Base-by-base conservation (phyloP, 2,797 vertebrate species). In the Poeciliopsis turneri region DNA sequence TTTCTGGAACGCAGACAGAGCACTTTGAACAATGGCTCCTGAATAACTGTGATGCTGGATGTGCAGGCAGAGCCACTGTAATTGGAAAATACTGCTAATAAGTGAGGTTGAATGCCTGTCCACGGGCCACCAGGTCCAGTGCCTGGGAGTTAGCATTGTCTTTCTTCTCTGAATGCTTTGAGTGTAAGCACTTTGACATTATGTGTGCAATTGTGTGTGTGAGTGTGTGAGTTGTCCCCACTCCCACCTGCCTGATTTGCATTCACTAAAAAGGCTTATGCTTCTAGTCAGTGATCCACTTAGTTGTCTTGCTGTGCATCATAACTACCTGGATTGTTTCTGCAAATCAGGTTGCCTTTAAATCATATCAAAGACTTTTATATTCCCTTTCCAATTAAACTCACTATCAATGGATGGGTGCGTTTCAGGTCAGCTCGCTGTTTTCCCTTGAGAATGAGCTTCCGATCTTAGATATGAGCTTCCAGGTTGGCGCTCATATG, bases 11-110 rank as follows among this genome's bases (percentile, higher is more conserved):
- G 75, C 45, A 23, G 57, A 33, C 86, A 33, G 61, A 76, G 81
- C 81, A 61, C 74, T 79, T 43, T 0, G 78, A 85, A 93, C 90
- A 93, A 90, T 90, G 55, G 81, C 61, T 75, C 47, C 78, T 68
- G 79, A 86, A 89, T 82, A 82, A 86, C 75, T 16, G 41, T 85
- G 86, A 85, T 4, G 16, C 74, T 82, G 82, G 80, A 78, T 81
- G 78, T 86, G 80, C 81, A 83, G 80, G 78, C 82, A 68, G 76
- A 74, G 82, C 72, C 76, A 45, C 66, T 55, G 80, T 87, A 91
- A 92, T 90, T 92, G 83, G 83, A 87, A 88, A 85, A 85, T 70
- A 70, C 82, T 80, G 82, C 85, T 92, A 91, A 90, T 90, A 88
- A 92, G 84, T 2, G 46, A 64, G 39, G n/a, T 76, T 91, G 86